These are phyloP conservation scores for Prionailurus bengalensis DNA, from an alignment of 2,113 vertebrate genomes.

Conservation along the genomic window DNA sequence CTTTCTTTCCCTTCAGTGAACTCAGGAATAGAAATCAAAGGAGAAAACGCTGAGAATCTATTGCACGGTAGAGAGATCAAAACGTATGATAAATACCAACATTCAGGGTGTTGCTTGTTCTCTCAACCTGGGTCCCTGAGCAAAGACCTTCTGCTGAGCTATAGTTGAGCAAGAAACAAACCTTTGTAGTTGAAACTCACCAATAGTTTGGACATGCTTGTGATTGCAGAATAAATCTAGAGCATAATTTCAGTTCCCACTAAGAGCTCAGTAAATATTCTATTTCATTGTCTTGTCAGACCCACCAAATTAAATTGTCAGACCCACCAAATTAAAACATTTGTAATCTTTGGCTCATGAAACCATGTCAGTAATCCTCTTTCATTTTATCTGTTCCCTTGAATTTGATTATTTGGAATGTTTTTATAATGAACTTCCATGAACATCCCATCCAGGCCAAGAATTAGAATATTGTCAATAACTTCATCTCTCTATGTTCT, in stretches of 20 bases:
- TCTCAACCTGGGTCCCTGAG: not conserved
- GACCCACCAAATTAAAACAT: not conserved
- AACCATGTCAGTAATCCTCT: not conserved
- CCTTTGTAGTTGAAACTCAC: not conserved
- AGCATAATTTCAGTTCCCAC: not conserved
- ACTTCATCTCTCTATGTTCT: not conserved
- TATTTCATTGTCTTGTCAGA: slow-evolving; percentile 31
- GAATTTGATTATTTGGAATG: not conserved
- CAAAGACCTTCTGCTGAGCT: not conserved
- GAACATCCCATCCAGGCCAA: not conserved
- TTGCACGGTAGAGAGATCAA: not conserved
- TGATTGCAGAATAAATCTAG: slow-evolving; percentile 22
- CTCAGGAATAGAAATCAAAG: not conserved
- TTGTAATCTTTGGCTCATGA: not conserved
- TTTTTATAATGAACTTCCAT: slow-evolving; percentile 19
- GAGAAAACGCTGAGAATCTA: not conserved
- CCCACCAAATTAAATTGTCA: slow-evolving; percentile 4
- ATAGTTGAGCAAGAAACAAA: not conserved
- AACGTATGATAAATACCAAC: not conserved
- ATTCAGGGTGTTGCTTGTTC: not conserved
- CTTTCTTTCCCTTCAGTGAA: not conserved
- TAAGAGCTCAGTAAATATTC: not conserved
- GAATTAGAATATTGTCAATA: not conserved
- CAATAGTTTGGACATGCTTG: not conserved
- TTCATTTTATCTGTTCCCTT: not conserved